Evolutionary conservation across 2,888 invertebrate species (phyloP).

Genomic region (Ligdia adustata): DNA sequence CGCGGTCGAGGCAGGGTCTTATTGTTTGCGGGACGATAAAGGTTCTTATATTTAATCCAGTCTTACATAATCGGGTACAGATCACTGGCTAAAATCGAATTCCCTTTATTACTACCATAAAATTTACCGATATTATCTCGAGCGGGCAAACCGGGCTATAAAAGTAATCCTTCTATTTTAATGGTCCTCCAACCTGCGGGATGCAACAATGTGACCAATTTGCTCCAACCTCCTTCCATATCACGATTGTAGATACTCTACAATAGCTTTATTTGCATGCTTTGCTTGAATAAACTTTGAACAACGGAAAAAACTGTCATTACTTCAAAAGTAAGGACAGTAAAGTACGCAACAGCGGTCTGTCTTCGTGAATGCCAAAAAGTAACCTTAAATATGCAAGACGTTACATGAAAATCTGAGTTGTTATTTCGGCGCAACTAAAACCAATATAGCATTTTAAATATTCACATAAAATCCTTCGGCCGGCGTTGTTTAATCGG

Average conservation of each 20-base stretch:
- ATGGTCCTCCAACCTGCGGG: constrained; percentile 76
- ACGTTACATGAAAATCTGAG: constrained; percentile 59
- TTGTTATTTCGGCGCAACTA: constrained; percentile 67
- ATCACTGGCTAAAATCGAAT: constrained; percentile 79
- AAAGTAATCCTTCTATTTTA: constrained; percentile 82
- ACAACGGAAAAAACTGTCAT: no score
- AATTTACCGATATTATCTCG: constrained; percentile 81
- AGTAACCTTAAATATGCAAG: no score
- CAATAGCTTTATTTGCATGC: constrained; percentile 48
- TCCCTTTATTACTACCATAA: constrained; percentile 79
- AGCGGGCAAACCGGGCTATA: constrained; percentile 75
- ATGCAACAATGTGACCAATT: constrained; percentile 76
- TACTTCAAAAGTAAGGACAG: no score
- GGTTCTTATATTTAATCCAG: constrained; percentile 50
- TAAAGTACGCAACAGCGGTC: no score
- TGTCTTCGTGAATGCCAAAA: no score
- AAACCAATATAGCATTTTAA: constrained; percentile 81
- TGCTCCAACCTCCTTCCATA: constrained; percentile 50
- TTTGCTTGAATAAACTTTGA: neutral
- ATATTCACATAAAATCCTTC: constrained; percentile 81
- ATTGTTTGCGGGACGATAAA: constrained; percentile 44
- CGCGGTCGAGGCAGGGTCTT: constrained; percentile 22
- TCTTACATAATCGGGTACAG: constrained; percentile 72
- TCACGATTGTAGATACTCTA: constrained; percentile 45
- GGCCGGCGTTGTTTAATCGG: constrained; percentile 79